Base-by-base conservation (phyloP, 2,888 invertebrate species). In the Brachyopa scutellaris region DNA sequence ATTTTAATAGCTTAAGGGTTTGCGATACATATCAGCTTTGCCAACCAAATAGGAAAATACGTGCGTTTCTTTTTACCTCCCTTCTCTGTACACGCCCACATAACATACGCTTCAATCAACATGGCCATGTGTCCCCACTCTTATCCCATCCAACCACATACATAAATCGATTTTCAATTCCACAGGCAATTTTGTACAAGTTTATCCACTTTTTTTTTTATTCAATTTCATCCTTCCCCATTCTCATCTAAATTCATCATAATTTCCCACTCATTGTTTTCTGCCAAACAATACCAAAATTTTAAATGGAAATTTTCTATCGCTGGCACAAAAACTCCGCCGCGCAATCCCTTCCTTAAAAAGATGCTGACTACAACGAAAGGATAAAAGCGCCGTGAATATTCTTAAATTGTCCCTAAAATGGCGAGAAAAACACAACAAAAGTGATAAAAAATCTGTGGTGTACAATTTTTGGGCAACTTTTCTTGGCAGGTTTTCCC, bases 331-430 rank as follows among this genome's bases (percentile, higher is more conserved):
- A n/a, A n/a, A n/a, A n/a, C n/a, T n/a, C n/a, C n/a, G n/a, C n/a
- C n/a, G n/a, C n/a, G 51, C 33, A 61, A 70, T 61, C 53, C 69
- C 55, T 64, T 64, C 45, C 1, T 13, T 21, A 40, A 23, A 36
- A 40, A 6, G n/a, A 19, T 26, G 38, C 21, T 57, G 33, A 57
- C 31, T 64, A 7, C 9, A 21, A 38, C 26, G 31, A 66, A 57
- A 13, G 67, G 69, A 74, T 61, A 67, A 74, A 59, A 77, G 38
- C 59, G 49, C 38, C 11, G 64, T 19, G 47, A 66, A 66, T 82
- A 61, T 82, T 26, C 62, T 59, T 64, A 76, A 76, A 82, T 57
- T 62, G 62, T 80, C 62, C 74, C 45, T 51, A 53, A 77, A 82
- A 72, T 47, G 38, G 70, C 45, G 62, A 49, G 38, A 53, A 70